Evolutionary conservation across 2,888 invertebrate genomes (phyloP), one percentile per base, ranked within the genome.

Genomic region (Brachypterus glaber): DNA sequence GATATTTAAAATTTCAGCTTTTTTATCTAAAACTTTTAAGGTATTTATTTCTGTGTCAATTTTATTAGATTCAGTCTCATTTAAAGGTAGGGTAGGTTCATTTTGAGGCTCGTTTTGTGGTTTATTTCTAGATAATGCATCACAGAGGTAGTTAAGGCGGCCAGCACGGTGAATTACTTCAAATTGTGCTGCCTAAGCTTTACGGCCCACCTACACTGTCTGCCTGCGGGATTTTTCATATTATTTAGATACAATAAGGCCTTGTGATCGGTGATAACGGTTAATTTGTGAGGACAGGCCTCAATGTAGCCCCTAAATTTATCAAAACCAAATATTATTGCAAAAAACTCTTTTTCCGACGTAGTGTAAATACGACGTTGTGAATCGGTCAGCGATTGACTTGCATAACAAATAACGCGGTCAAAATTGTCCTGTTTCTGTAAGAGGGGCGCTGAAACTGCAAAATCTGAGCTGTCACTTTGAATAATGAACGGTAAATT

Each of bases 381-480:
- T 8, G 30, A 30, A 17, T 33, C 31, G n/a, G 39, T 40, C 12
- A 50, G 30, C 15, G 37, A 38, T 24, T 37, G 37, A 7, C 47
- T 26, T 2, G 49, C 33, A 25, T 33, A 43, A 16, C 40, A 35
- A 26, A 43, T 43, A 4, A 39, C 40, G 8, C 24, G 29, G 30
- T 49, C 44, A 12, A 33, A 33, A 7, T 39, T 45, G 17, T 44
- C 33, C 9, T 37, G 31, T 13, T 25, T 26, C 35, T 50, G 48
- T 11, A 37, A 34, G 9, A 51, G 37, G 1, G 59, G 49, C n/a
- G 45, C 53, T 1, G 53, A 55, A 9, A 59, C 4, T 3, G 50
- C 57, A 4, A 26, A 30, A 26, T 44, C 34, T 4, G 46, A 47
- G 4, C 58, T 59, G 43, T 60, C 59, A 18, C 39, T 39, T 30